These are phyloP conservation scores for Bursaphelenchus mucronatus DNA, from an alignment of 1,140 invertebrate genomes.

Conservation along the genomic window DNA sequence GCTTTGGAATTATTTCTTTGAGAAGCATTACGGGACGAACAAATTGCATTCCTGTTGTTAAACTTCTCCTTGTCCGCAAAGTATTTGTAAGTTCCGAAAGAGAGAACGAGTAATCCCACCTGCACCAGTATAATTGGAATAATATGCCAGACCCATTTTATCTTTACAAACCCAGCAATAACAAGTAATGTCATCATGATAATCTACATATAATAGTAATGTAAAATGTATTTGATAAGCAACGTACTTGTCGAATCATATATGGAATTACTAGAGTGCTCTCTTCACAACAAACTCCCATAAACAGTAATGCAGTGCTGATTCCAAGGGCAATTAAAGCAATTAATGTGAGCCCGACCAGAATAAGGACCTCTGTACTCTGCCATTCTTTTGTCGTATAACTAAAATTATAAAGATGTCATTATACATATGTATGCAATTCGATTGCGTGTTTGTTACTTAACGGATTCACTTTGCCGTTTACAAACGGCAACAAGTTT, in stretches of 20 bases:
- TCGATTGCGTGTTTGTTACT: too few relatives aligned
- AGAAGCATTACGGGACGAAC: too few relatives aligned
- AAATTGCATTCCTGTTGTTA: too few relatives aligned
- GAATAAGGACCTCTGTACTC: neutral
- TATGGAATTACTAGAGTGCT: constrained; percentile 3
- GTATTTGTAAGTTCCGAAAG: constrained; percentile 3
- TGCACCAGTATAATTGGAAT: neutral
- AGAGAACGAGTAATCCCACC: neutral
- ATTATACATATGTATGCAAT: too few relatives aligned
- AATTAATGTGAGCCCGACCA: neutral
- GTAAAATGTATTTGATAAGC: neutral
- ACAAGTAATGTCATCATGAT: neutral
- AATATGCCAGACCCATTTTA: neutral
- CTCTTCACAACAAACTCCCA: constrained; percentile 4
- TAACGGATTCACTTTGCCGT: too few relatives aligned
- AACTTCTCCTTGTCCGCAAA: neutral
- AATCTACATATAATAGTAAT: neutral
- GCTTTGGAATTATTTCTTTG: too few relatives aligned
- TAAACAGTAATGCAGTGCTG: neutral
- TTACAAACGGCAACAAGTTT: too few relatives aligned
- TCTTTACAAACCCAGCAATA: neutral
- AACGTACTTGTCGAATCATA: constrained; percentile 1
- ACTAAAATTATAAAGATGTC: neutral
- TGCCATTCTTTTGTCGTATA: constrained; percentile 7
- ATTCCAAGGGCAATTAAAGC: neutral